These are phyloP conservation scores for Copidosoma aretas DNA, from an alignment of 2,888 invertebrate species.

Conservation along the genomic window DNA sequence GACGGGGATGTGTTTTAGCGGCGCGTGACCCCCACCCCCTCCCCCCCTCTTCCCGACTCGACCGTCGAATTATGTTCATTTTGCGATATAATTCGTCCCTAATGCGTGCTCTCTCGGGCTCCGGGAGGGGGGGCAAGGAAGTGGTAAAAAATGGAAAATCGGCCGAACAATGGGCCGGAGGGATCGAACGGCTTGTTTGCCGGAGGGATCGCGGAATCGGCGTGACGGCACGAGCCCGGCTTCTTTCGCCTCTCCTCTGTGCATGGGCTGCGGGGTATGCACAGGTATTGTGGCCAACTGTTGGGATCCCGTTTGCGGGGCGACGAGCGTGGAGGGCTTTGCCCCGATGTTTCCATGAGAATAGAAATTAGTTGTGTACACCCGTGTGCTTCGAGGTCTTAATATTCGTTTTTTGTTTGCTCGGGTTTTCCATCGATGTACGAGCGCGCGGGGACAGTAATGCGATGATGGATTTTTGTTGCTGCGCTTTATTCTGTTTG, in stretches of 20 bases:
- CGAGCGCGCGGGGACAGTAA: not conserved
- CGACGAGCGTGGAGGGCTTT: constrained; percentile 25
- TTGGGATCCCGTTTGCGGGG: constrained; percentile 22
- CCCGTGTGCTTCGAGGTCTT: not conserved
- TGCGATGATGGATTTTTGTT: not conserved
- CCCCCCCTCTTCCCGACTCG: constrained; percentile 52
- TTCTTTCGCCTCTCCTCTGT: not conserved
- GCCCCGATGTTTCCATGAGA: not conserved
- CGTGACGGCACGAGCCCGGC: constrained; percentile 39
- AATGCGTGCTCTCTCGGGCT: constrained; percentile 45
- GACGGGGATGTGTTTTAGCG: constrained; percentile 50
- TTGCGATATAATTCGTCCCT: constrained; percentile 60
- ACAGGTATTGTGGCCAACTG: constrained; percentile 8
- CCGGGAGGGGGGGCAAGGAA: constrained; percentile 36
- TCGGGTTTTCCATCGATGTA: not conserved
- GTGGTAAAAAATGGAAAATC: constrained; percentile 31
- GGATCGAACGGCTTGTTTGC: constrained; percentile 27
- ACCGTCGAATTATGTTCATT: constrained; percentile 62
- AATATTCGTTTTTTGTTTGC: not conserved
- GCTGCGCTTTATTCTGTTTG: not conserved
- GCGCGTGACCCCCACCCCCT: constrained; percentile 46
- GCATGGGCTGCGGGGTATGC: constrained; percentile 13
- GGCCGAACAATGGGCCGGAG: constrained; percentile 1
- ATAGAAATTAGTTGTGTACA: not conserved
- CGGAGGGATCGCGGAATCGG: constrained; percentile 31